Conservation (phyloP, 2,888 invertebrate species). For the Aromia moschata region DNA sequence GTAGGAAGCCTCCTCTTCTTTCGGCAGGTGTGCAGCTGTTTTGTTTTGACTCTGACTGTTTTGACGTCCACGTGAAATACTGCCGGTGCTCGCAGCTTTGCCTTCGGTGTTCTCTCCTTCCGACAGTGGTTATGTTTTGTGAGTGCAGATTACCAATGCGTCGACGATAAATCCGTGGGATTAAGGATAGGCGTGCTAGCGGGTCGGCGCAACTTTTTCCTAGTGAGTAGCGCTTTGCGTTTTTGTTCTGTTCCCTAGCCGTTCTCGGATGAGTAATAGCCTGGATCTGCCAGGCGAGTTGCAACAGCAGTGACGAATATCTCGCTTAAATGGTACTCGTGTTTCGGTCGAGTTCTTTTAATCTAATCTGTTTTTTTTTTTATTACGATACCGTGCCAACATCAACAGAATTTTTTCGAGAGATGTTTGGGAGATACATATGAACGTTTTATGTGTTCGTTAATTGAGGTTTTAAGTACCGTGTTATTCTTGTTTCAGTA, state of each 20-base stretch:
- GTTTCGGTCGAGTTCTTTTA: background rate
- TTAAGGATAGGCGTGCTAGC: no score
- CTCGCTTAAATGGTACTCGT: background rate
- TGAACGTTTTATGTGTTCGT: no score
- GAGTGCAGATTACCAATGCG: background rate
- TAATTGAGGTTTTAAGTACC: no score
- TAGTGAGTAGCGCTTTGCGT: no score
- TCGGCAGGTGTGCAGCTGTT: background rate
- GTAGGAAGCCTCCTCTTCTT: background rate
- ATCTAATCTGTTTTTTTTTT: background rate
- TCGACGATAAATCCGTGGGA: background rate
- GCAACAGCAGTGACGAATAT: background rate
- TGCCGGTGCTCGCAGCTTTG: background rate
- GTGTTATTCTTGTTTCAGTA: no score
- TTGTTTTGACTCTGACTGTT: background rate
- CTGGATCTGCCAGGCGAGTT: no score
- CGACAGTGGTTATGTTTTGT: background rate
- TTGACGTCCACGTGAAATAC: background rate
- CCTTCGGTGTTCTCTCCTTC: no score
- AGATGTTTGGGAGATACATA: no score
- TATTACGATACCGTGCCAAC: background rate
- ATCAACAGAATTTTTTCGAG: no score
- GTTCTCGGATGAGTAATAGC: no score
- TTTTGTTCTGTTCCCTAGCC: no score
- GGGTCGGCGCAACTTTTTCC: background rate